Base-by-base conservation (phyloP, 37 sponge, comb jelly and placozoan genomes). In the Lycopodina hypogea region DNA sequence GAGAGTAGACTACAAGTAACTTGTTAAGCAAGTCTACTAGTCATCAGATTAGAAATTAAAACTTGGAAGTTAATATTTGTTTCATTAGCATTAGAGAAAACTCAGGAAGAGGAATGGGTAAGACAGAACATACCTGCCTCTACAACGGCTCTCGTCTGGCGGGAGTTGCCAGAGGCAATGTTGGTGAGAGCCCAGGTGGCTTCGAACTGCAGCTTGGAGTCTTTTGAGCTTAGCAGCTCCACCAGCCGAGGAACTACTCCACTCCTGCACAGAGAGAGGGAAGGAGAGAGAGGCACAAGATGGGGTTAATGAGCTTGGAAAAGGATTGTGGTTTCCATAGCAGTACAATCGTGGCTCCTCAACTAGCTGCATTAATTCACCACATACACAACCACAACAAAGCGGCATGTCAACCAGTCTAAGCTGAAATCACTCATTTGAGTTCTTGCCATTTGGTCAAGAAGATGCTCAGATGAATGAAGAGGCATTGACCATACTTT, bases 121-220 rank as follows among this genome's bases (percentile, higher is more conserved):
- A n/a, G 29, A n/a, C 8, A 9, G 48, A 0, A 71, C 83, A 30
- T 28, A 81, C 90, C 90, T 41, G 93, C 78, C n/a, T 94, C 81
- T 53, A 97, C 95, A 15, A 97, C 93, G 42, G 89, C 82, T 30
- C 82, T 71, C 9, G 99, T 97, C 61, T 97, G 99, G 24, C 90
- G 86, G 11, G 92, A 90, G 48, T 71, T 88, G 3, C 99, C 95
- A 3, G 96, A 95, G 30, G 99, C 95, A 22, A 97, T 87, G 88
- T 97, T 97, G 29, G 99, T 95, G 15, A 97, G 87, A 52, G 93
- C 96, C 99, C 99, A 97, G 12, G 96, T 93, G 7, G 99, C 89
- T 42, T 97, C 99, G 78, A 95, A 97, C 78, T 97, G 99, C 0
- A 97, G 75, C 55, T 79, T 80, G 52, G 86, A 82, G 63, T 81